Evolutionary conservation across 37 sponge, comb jelly and placozoan genomes (phyloP), one percentile per base, ranked within the genome.

Genomic region (Mnemiopsis leidyi): DNA sequence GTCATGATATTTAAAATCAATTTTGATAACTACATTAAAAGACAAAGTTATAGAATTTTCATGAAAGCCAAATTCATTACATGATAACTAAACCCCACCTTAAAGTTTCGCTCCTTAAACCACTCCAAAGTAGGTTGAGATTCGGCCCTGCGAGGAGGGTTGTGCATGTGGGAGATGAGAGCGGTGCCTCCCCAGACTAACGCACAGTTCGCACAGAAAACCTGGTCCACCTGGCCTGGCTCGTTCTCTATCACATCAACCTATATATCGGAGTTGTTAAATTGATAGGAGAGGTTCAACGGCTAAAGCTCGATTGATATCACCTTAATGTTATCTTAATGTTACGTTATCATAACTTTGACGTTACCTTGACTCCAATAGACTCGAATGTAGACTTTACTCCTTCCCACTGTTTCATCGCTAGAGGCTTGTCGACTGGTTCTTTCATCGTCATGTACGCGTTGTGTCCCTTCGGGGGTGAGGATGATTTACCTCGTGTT

Each of bases 391-490:
- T 85, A 5, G 90, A 21, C 3, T 40, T 38, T 0, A 85, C 38
- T 23, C 36, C 36, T 25, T 38, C 67, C 90, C 90, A 85, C 31
- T 85, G 90, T 26, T 85, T 33, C 90, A 85, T 85, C 29, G 90
- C 90, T 0, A 85, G n/a, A 16, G n/a, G 29, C 35, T 1, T 85
- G 23, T 85, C 90, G 23, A 85, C 90, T 38, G 90, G 90, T 36
- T 23, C 2, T 7, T 40, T 30, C 90, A 85, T 85, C 16, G 90
- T 85, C 90, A 85, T 85, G 90, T 85, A 85, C 40, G 29, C 61
- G 90, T 85, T 85, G 48, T 85, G 90, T 0, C 90, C 90, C 90
- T 85, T n/a, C n/a, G n/a, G n/a, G n/a, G n/a, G n/a, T n/a, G n/a
- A n/a, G n/a, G n/a, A n/a, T n/a, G n/a, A n/a, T n/a, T n/a, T n/a